Base-by-base conservation (phyloP, 1,140 invertebrate genomes). In the Bathynomus jamesi region DNA sequence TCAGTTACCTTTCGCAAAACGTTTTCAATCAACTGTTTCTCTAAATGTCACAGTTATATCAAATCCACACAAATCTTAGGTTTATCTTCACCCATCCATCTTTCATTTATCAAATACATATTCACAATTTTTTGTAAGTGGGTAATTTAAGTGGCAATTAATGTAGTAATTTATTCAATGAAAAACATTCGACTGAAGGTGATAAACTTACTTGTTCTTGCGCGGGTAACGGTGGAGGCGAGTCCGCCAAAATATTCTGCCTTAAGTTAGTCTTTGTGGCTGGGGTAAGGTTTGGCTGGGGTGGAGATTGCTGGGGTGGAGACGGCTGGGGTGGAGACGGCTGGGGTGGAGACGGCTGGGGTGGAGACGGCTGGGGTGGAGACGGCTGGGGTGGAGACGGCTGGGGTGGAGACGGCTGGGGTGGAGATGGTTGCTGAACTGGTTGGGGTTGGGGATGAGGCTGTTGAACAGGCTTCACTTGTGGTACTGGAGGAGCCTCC, bases 401-500 rank as follows among this genome's bases (percentile, higher is more conserved):
- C 13, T 53, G 13, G 13, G 5, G 64, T 8, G 30, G 64, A 30
- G 68, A 21, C 30, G 53, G 27, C 21, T 31, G 13, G 8, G 62
- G 28, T 8, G 53, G 61, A 21, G 67, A 66, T 24, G 70, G 69
- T 63, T 66, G 53, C n/a, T 21, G 13, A 10, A 64, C 29, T 21
- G 21, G 11, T n/a, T 64, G 65, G 40, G 69, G 62, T 53, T 68
- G 53, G 28, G 72, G 65, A 8, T 65, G 66, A 13, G 68, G 27
- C 11, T 31, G 53, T 17, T 63, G 40, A 7, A 68, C 17, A 7
- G 67, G 25, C 28, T 67, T 66, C 24, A 70, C 4, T 28, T 69
- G 67, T 4, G 67, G 11, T n/a, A 30, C 61, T 24, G 53, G 31
- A 17, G 67, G 76, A 28, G 68, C 73, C 53, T 77, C 76, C 46